phyloP scores from a whole-genome alignment of 2,797 vertebrate genomes.

The Fringilla coelebs region DNA sequence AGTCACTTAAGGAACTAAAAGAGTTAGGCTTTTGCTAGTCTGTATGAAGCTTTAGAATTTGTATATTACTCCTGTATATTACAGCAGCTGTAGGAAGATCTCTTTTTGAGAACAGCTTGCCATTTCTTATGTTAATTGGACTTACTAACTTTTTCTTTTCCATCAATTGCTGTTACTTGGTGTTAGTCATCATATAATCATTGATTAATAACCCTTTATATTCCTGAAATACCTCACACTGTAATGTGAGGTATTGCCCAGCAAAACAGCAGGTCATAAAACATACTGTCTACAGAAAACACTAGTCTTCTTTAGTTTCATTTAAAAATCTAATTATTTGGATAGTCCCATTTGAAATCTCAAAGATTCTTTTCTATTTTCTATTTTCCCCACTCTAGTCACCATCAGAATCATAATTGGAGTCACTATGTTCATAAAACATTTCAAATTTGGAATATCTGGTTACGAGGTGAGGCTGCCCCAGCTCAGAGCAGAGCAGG shows the following conservation, averaged over 20 bases:
- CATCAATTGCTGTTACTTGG: not conserved
- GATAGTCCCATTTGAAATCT: not conserved
- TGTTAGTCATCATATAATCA: not conserved
- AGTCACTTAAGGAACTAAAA: not conserved
- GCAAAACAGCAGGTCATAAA: not conserved
- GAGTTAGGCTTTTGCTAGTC: not conserved
- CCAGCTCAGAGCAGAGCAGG: not conserved
- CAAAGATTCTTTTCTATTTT: not conserved
- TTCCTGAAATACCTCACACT: not conserved
- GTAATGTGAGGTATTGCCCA: not conserved
- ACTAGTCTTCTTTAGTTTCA: not conserved
- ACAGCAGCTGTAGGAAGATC: rapidly evolving
- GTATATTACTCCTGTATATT: not conserved
- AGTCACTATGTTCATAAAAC: rapidly evolving
- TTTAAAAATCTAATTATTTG: not conserved
- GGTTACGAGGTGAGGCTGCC: rapidly evolving
- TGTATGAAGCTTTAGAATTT: not conserved
- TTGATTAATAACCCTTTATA: not conserved
- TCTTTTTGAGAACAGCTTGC: not conserved
- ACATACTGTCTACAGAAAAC: not conserved
- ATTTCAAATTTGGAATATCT: not conserved
- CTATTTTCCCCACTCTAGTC: not conserved
- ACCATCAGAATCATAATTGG: not conserved
- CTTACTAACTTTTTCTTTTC: not conserved
- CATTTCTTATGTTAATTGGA: not conserved